Evolutionary conservation across 2,113 vertebrate species (phyloP), one percentile per base, ranked within the genome.

Genomic region (Ageneiosus marmoratus): DNA sequence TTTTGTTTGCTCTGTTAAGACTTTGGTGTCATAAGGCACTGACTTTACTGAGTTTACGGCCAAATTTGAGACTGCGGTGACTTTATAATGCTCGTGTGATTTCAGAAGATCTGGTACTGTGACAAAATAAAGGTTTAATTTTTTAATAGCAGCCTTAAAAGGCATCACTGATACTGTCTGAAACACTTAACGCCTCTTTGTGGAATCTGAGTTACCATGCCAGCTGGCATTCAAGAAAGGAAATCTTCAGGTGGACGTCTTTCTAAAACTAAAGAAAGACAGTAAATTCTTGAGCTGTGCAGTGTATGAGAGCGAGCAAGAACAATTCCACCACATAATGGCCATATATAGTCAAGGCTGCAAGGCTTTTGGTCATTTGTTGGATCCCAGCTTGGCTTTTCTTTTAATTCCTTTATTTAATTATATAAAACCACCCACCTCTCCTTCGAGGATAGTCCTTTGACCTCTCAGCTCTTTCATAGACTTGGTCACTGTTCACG

Each of bases 291-390:
- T 37, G 63, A 58, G 74, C 51, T 48, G 44, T 27, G 27, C 34
- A 4, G 29, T 27, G 13, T 22, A 37, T 7, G 37, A 79, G 48
- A 29, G 63, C 29, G 11, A 50, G 62, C 48, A 5, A 51, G 48
- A 41, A 60, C 22, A 72, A 37, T 73, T 72, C 50, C 58, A 60
- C 65, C 63, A 24, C 73, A 44, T 11, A 32, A 79, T 55, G 32
- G 32, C 85, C 81, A 60, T 86, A 82, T 83, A 86, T 83, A 83
- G 85, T 74, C 80, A 79, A 37, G 55, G 9, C 67, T 20, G 63
- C 58, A 27, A 69, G 13, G 12, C 69, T 58, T 32, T 74, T 1
- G 18, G 11, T 46, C 41, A 6, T 50, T 63, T 60, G 48, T 76
- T 34, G 32, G 73, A 27, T 34, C 58, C 50, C 48, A 13, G 22